Percentiles rank a stretch among this genome's conserved stretches.
phyloP scores from a whole-genome alignment of 2,797 vertebrate species.

The Podarcis siculus region DNA sequence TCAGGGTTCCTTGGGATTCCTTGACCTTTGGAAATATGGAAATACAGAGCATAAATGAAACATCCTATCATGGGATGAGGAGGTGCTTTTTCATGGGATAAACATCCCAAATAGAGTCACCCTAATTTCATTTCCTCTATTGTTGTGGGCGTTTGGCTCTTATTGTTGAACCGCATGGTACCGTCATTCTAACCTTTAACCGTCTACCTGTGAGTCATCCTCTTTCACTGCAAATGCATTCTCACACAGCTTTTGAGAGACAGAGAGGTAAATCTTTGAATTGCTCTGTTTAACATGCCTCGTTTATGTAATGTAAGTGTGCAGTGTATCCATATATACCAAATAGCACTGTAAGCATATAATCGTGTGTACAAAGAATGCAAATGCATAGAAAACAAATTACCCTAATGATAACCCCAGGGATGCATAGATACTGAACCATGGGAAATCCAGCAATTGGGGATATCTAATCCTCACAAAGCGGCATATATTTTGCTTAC shows the following conservation, averaged over 20 bases:
- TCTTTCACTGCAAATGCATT: neutral
- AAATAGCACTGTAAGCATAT: neutral
- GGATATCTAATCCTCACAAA: neutral
- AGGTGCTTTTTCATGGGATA: neutral
- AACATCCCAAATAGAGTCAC: neutral
- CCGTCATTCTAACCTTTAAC: neutral
- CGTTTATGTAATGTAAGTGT: neutral
- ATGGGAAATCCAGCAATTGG: constrained; percentile 14
- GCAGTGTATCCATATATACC: neutral
- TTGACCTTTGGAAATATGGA: neutral
- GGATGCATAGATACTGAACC: neutral
- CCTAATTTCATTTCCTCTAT: neutral
- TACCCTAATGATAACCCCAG: neutral
- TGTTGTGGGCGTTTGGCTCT: neutral
- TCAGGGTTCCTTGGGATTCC: neutral
- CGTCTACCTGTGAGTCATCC: neutral
- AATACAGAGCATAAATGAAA: neutral
- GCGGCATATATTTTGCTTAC: constrained; percentile 12
- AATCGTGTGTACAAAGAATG: neutral
- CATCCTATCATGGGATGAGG: neutral
- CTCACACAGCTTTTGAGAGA: neutral
- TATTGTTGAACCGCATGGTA: neutral
- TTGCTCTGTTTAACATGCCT: neutral
- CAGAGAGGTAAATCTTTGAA: neutral
- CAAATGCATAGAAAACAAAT: constrained; percentile 5